phyloP scores from a whole-genome alignment of 2,113 vertebrate genomes.

The Laterallus jamaicensis region DNA sequence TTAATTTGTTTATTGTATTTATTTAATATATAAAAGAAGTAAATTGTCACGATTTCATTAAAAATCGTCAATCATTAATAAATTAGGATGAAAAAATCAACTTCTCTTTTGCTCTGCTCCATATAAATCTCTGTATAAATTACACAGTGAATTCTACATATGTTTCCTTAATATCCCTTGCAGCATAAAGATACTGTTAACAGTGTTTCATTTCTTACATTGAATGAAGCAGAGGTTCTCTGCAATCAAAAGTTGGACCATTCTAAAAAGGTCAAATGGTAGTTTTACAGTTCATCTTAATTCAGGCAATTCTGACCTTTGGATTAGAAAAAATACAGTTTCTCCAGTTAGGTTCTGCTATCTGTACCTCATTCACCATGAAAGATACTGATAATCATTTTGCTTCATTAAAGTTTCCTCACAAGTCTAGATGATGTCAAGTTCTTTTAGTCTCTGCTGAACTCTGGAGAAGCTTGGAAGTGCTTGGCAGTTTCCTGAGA shows the following conservation, averaged over 20 bases:
- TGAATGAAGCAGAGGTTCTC: background rate
- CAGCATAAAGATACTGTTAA: background rate
- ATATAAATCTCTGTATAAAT: background rate
- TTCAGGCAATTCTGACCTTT: background rate
- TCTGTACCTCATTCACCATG: background rate
- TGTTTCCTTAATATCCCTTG: background rate
- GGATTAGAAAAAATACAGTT: background rate
- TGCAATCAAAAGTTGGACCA: background rate
- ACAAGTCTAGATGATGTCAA: background rate
- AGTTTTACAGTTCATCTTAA: background rate
- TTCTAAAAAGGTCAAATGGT: background rate
- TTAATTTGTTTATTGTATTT: background rate
- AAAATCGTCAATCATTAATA: background rate
- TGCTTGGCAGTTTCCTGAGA: background rate
- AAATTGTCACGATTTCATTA: fast-evolving
- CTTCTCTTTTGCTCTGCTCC: background rate
- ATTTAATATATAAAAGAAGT: background rate
- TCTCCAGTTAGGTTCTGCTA: background rate
- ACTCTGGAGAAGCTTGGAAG: background rate
- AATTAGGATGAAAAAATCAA: background rate
- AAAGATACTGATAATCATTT: background rate
- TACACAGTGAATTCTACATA: background rate
- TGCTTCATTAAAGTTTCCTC: background rate
- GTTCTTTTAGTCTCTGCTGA: background rate
- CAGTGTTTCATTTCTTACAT: background rate